Evolutionary conservation across 2,113 vertebrate genomes (phyloP).

Genomic region (Ranitomeya variabilis): DNA sequence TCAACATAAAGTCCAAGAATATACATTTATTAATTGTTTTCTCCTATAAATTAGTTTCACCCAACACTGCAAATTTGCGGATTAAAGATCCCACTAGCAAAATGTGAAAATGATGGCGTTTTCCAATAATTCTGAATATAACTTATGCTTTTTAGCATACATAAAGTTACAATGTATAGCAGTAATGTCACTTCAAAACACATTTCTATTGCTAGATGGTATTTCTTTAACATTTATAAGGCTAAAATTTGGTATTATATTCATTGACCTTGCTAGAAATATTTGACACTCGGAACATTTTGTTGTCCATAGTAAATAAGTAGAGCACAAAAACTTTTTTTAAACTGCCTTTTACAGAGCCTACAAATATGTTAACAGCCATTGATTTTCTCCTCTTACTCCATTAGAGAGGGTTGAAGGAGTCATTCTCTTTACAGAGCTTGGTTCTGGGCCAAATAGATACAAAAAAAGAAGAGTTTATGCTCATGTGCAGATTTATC

Average conservation of each 20-base stretch:
- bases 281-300: not conserved
- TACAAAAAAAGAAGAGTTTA: constrained; percentile 50
- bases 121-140: too few species aligned
- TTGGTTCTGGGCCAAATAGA: constrained; percentile 35
- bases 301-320: constrained; percentile 6
- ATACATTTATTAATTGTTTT: too few species aligned
- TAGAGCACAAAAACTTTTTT: constrained; percentile 45
- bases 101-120: too few species aligned
- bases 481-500: constrained; percentile 45
- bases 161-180: not conserved
- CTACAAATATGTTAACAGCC: constrained; percentile 39
- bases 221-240: not conserved
- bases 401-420: constrained; percentile 44
- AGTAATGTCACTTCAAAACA: not conserved
- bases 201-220: not conserved
- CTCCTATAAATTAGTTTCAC: too few species aligned
- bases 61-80: too few species aligned
- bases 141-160: not conserved
- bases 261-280: not conserved
- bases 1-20: too few species aligned
- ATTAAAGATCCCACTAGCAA: too few species aligned
- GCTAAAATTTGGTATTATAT: not conserved
- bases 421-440: constrained; percentile 36
- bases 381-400: constrained; percentile 53
- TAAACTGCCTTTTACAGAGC: constrained; percentile 46